These are phyloP conservation scores for Drosophila mimica DNA, from an alignment of 2,888 invertebrate genomes.

Conservation along the genomic window DNA sequence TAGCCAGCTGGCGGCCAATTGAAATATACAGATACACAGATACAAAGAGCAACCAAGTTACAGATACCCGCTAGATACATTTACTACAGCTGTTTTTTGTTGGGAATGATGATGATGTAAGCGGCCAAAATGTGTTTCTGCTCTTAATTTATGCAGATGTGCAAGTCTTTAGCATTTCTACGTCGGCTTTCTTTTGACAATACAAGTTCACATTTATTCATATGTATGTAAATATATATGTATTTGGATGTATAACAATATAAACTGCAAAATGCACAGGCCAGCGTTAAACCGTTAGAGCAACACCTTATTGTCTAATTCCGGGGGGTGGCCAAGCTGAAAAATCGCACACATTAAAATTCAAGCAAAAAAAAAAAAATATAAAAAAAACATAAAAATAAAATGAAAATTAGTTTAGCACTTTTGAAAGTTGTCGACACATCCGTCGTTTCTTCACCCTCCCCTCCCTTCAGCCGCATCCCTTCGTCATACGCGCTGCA, in stretches of 20 bases:
- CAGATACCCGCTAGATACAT: conserved; percentile 63
- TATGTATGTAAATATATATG: conserved; percentile 15
- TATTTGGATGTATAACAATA: conserved; percentile 9
- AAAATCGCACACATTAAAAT: conserved; percentile 33
- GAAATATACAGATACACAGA: conserved; percentile 17
- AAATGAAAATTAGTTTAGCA: conserved; percentile 72
- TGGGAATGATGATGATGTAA: conserved; percentile 54
- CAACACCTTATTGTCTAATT: conserved; percentile 33
- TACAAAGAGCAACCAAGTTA: conserved; percentile 16
- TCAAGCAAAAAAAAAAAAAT: neutral
- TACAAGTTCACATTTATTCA: conserved; percentile 20
- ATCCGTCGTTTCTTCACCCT: neutral
- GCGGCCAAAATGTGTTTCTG: conserved; percentile 50
- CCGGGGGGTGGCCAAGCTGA: conserved; percentile 65
- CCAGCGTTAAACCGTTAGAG: conserved; percentile 33
- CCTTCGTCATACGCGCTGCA: conserved; percentile 66
- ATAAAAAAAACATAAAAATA: conserved; percentile 11
- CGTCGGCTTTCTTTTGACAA: conserved; percentile 73
- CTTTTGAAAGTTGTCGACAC: conserved; percentile 71
- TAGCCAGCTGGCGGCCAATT: conserved; percentile 26
- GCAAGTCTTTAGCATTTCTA: conserved; percentile 54
- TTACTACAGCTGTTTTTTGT: conserved; percentile 41
- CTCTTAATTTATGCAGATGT: conserved; percentile 71
- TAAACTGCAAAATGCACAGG: conserved; percentile 9
- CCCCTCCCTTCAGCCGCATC: neutral